Evolutionary conservation across 1,140 invertebrate species (phyloP).

Genomic region (Lethrus apterus): DNA sequence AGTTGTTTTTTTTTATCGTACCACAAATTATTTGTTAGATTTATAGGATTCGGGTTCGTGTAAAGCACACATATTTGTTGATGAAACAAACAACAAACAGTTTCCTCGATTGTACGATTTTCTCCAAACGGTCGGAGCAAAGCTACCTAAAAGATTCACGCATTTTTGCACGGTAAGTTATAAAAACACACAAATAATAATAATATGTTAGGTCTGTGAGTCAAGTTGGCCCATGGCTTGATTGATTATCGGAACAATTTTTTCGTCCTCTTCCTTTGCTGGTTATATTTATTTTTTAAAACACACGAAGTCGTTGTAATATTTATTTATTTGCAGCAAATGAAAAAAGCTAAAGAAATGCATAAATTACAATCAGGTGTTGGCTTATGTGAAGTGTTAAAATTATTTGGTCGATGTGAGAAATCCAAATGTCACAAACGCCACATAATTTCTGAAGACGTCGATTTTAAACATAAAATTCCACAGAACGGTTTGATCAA

Average conservation of each 20-base stretch:
- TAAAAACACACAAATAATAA: background rate
- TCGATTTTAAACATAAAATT: conserved; percentile 23
- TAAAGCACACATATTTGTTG: conserved; percentile 27
- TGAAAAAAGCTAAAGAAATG: conserved; percentile 20
- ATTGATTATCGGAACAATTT: background rate
- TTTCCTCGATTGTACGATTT: conserved; percentile 13
- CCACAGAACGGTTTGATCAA: conserved; percentile 28
- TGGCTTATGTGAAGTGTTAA: conserved; percentile 25
- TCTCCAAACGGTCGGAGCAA: conserved; percentile 6
- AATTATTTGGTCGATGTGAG: conserved; percentile 29
- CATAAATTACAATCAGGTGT: conserved; percentile 21
- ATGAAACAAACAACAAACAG: conserved; percentile 28
- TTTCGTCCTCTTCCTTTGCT: background rate
- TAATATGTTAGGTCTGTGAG: background rate
- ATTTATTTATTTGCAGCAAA: conserved; percentile 19
- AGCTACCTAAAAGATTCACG: conserved; percentile 7
- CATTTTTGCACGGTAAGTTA: conserved; percentile 12
- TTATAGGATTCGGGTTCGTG: conserved; percentile 21
- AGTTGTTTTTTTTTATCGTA: conserved; percentile 13
- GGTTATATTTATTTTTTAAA: background rate
- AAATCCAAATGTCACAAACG: conserved; percentile 21
- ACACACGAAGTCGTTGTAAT: too few species aligned
- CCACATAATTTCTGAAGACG: conserved; percentile 22
- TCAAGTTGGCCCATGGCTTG: too few species aligned
- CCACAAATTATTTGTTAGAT: conserved; percentile 3